Conservation (phyloP, 2,113 vertebrate genomes). For the Xyliphius kryptos region DNA sequence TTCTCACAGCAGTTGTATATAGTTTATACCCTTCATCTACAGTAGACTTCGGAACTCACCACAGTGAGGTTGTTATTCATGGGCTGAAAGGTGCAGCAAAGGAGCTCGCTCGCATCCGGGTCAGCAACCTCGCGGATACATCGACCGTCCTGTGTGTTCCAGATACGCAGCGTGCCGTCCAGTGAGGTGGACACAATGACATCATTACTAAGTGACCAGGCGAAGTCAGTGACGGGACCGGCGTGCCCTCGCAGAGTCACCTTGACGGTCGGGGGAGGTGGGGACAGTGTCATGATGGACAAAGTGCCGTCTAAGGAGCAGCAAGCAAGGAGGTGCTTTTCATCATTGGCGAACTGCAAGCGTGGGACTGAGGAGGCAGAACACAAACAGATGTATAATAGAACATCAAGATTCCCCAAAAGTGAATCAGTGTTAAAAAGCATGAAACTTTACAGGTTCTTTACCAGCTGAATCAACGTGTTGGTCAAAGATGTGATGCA, state of each 20-base stretch:
- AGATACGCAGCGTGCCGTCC: constrained; percentile 83
- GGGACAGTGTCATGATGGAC: constrained; percentile 84
- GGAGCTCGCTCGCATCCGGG: constrained; percentile 78
- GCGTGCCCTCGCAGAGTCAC: constrained; percentile 78
- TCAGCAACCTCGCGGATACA: constrained; percentile 87
- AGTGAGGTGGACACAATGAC: constrained; percentile 85
- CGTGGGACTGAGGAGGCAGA: constrained; percentile 66
- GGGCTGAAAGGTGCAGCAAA: constrained; percentile 92
- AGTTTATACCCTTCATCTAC: too few species aligned
- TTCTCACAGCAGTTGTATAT: too few species aligned
- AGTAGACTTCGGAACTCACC: too few species aligned
- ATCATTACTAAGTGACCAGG: constrained; percentile 93
- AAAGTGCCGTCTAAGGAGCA: constrained; percentile 86
- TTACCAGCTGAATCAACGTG: constrained; percentile 85
- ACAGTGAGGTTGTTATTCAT: constrained; percentile 96
- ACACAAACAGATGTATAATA: not conserved
- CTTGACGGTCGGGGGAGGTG: constrained; percentile 77
- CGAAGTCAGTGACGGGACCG: constrained; percentile 80
- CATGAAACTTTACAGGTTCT: too few species aligned
- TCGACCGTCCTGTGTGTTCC: constrained; percentile 83
- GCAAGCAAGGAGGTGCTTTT: constrained; percentile 86
- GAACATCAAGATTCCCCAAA: not conserved
- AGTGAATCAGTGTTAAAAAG: too few species aligned
- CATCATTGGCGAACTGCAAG: constrained; percentile 88
- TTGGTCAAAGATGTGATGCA: constrained; percentile 93